Base-by-base conservation (phyloP, 2,888 invertebrate genomes). In the Hybos culiciformis region DNA sequence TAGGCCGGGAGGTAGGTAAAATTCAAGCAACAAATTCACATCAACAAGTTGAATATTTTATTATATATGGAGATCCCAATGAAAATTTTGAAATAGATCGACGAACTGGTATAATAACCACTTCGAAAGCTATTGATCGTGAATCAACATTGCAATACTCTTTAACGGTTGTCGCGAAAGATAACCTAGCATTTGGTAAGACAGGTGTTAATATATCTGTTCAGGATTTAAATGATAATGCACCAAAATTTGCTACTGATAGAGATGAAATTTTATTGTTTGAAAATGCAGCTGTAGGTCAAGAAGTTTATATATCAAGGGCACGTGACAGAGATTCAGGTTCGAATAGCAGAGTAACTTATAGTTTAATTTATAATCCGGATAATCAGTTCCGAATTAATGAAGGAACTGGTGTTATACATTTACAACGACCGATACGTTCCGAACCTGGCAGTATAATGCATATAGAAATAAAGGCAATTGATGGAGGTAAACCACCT, bases 211-310 rank as follows among this genome's bases (percentile, higher is more conserved):
- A 83, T 57, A 76, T 96, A 50, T 79, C 78, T 2, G 73, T 96
- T 5, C 65, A 79, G 32, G 94, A 96, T 67, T 71, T 88, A 5
- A 96, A 96, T 65, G 94, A 96, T 63, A 92, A 93, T 62, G 77
- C 81, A 43, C 96, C 96, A 4, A 70, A 75, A 48, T 91, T 91
- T 62, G 73, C 79, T 18, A 77, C 78, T 55, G 83, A 82, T 49
- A 80, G 78, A 55, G 85, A 87, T 58, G 82, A 84, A 62, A 78
- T 88, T 37, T 72, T 73, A 48, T 71, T 94, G 45, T 74, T 79
- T 14, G 93, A 93, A 70, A 88, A 92, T 61, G 83, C 86, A 53
- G 92, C 94, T 17, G 87, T 93, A 26, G 93, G 93, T 1, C 88
- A 91, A 64, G 90, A 93, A 67, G 81, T 94, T 24, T 90, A 84